phyloP scores from a whole-genome alignment of 2,113 vertebrate species.

The Myotis lucifugus region DNA sequence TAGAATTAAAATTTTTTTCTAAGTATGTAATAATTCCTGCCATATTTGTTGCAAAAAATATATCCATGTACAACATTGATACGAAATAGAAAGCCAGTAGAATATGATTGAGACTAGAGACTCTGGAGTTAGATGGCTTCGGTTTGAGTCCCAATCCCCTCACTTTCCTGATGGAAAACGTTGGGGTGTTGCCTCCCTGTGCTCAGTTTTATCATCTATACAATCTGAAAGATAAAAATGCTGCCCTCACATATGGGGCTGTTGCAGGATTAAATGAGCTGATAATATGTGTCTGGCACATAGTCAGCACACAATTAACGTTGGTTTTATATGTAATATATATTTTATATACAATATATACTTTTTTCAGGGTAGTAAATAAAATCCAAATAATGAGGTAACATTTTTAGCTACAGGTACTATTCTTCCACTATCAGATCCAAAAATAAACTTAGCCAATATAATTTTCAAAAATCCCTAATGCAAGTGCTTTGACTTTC shows the following conservation, averaged over 20 bases:
- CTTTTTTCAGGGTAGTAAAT: not conserved
- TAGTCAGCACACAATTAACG: not conserved
- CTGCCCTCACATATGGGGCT: not conserved
- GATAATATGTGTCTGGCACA: not conserved
- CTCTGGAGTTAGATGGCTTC: not conserved
- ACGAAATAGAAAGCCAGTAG: not conserved
- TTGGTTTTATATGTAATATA: not conserved
- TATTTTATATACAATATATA: not conserved
- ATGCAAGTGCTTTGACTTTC: not conserved
- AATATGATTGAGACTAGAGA: not conserved
- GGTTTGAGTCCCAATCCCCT: not conserved
- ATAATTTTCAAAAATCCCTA: not conserved
- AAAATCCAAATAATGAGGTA: not conserved
- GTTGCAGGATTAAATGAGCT: not conserved
- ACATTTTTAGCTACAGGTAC: not conserved
- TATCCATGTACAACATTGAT: not conserved
- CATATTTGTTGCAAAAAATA: not conserved
- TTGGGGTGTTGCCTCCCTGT: not conserved
- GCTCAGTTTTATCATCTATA: not conserved
- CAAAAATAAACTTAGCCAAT: constrained; percentile 1
- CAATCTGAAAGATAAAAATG: not conserved
- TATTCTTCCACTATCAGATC: not conserved
- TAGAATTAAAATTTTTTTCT: not conserved
- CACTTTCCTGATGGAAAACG: not conserved
- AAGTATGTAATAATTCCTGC: not conserved